phyloP scores from a whole-genome alignment of 2,888 invertebrate genomes.

The Macrosoma leucophasiata region DNA sequence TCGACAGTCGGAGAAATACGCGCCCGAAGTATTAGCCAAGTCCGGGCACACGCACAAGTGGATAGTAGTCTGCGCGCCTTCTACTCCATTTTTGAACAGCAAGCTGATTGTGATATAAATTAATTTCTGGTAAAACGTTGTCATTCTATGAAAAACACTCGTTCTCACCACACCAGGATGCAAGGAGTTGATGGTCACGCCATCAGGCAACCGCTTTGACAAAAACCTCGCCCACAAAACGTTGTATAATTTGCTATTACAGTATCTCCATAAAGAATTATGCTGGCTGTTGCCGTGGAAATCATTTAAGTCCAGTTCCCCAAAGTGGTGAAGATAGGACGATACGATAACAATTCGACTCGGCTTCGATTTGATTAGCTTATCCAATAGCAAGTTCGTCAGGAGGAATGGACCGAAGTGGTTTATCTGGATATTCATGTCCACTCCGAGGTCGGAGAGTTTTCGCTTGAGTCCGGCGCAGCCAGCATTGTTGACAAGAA shows the following conservation, averaged over 20 bases:
- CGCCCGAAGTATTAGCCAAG: slow-evolving; percentile 79
- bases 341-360: slow-evolving; percentile 63
- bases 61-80: slow-evolving; percentile 87
- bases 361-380: slow-evolving; percentile 48
- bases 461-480: slow-evolving; percentile 44
- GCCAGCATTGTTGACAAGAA: slow-evolving; percentile 80
- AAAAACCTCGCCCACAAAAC: slow-evolving; percentile 55
- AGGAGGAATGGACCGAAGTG: slow-evolving; percentile 83
- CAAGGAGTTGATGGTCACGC: slow-evolving; percentile 84
- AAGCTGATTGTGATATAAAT: slow-evolving; percentile 71
- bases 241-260: slow-evolving; percentile 52
- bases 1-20: slow-evolving; percentile 85
- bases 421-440: slow-evolving; percentile 79
- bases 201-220: slow-evolving; percentile 46
- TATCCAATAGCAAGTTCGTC: slow-evolving; percentile 78
- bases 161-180: slow-evolving; percentile 90
- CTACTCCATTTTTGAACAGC: slow-evolving; percentile 80
- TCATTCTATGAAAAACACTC: slow-evolving; percentile 82
- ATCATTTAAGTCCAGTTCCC: slow-evolving; percentile 8
- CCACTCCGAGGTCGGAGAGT: slow-evolving; percentile 76
- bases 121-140: slow-evolving; percentile 54
- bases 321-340: slow-evolving; percentile 32
- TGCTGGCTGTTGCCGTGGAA: slow-evolving; percentile 1
- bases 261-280: slow-evolving; percentile 36
- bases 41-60: slow-evolving; percentile 83